Percentiles rank a stretch among this genome's conserved stretches.
These are phyloP conservation scores for Pseudococcus viburni DNA, from an alignment of 2,888 invertebrate genomes.

Conservation along the genomic window DNA sequence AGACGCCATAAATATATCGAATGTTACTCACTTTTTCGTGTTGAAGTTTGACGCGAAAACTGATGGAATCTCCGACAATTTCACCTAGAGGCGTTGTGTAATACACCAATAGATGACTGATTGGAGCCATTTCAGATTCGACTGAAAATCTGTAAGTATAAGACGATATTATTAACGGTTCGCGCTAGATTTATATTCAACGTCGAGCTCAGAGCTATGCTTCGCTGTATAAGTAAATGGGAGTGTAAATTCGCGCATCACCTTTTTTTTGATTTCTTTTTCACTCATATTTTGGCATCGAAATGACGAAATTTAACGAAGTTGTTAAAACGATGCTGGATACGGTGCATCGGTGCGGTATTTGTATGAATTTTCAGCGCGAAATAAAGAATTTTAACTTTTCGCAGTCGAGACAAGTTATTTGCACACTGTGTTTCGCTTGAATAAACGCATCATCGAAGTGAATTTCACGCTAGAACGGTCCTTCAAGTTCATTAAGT, in stretches of 20 bases:
- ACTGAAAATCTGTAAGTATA: constrained; percentile 75
- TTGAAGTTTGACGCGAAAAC: constrained; percentile 77
- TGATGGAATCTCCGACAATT: constrained; percentile 79
- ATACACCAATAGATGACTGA: constrained; percentile 79
- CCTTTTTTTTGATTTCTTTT: not conserved
- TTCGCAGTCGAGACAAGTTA: constrained; percentile 51
- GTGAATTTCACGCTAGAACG: constrained; percentile 62
- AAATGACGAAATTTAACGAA: constrained; percentile 35
- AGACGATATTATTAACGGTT: not conserved
- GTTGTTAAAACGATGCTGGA: constrained; percentile 11
- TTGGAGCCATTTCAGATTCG: constrained; percentile 79
- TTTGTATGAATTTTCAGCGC: constrained; percentile 26
- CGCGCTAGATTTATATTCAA: not conserved
- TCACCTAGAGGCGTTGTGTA: constrained; percentile 79
- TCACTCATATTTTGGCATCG: not conserved
- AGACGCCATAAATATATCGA: not conserved
- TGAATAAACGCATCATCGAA: constrained; percentile 61
- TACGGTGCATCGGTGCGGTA: not conserved
- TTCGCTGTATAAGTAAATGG: not conserved
- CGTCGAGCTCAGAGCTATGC: not conserved
- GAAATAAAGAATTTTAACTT: constrained; percentile 54
- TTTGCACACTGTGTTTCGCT: constrained; percentile 56
- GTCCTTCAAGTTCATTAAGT: constrained; percentile 65
- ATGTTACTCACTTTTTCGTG: constrained; percentile 73
- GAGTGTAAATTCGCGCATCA: constrained; percentile 27